phyloP scores from a whole-genome alignment of 1,140 invertebrate genomes.

The Achatina immaculata region DNA sequence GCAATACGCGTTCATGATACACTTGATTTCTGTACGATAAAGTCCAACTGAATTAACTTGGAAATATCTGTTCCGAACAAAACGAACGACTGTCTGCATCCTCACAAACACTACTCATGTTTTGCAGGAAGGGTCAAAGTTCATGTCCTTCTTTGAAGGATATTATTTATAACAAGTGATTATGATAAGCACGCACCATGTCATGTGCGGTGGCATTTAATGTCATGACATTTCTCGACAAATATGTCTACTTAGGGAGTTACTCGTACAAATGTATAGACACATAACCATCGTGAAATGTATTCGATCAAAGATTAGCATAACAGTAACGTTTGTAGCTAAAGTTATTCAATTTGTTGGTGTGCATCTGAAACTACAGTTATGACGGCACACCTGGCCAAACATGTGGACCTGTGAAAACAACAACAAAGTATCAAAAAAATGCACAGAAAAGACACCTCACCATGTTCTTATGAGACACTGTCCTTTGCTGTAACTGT shows the following conservation, averaged over 20 bases:
- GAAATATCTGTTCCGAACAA: not conserved
- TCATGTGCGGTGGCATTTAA: not conserved
- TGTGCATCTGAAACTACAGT: conserved; percentile 7
- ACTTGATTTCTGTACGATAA: too few relatives aligned
- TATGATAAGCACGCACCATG: not conserved
- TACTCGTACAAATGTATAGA: not conserved
- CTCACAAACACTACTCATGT: not conserved
- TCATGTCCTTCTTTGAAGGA: not conserved
- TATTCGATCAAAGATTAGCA: not conserved
- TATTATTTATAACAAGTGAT: not conserved
- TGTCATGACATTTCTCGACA: not conserved
- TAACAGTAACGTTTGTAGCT: not conserved
- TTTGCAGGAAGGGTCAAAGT: conserved; percentile 15
- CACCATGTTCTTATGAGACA: not conserved
- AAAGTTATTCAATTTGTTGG: not conserved
- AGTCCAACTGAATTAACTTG: not conserved
- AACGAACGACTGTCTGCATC: not conserved
- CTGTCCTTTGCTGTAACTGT: not conserved
- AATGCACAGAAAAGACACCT: conserved; percentile 16
- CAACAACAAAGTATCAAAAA: not conserved
- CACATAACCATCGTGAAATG: not conserved
- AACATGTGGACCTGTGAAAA: not conserved
- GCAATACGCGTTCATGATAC: too few relatives aligned
- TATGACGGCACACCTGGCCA: not conserved
- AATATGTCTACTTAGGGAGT: not conserved